These are phyloP conservation scores for Syngnathus rostellatus DNA, from an alignment of 2,797 vertebrate genomes.

Conservation along the genomic window DNA sequence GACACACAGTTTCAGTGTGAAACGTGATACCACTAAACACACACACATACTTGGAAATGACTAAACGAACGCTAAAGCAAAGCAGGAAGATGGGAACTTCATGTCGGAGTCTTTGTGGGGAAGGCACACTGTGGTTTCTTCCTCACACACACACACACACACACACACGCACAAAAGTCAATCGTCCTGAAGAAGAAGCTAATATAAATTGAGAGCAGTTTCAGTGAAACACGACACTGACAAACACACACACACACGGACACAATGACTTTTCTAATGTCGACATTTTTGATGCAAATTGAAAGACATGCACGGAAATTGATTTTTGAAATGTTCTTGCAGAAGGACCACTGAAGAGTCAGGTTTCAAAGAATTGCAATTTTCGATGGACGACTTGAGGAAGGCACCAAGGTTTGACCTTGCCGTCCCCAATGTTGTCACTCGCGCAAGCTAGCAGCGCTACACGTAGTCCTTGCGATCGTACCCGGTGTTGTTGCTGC, in stretches of 20 bases:
- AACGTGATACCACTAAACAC: slow-evolving; percentile 34
- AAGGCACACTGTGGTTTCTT: slow-evolving; percentile 18
- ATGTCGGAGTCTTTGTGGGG: slow-evolving; percentile 66
- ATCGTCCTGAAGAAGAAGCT: background rate
- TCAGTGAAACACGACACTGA: background rate
- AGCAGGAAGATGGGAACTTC: slow-evolving; percentile 50
- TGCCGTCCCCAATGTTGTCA: background rate
- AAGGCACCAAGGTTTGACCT: too few relatives aligned
- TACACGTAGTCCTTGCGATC: slow-evolving; percentile 91
- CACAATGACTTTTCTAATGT: background rate
- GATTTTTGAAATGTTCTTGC: background rate
- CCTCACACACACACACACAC: background rate
- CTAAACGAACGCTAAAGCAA: slow-evolving; percentile 7
- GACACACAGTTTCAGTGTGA: slow-evolving; percentile 43
- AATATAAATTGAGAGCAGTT: background rate
- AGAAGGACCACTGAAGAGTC: background rate
- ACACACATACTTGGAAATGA: slow-evolving; percentile 9
- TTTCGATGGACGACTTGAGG: background rate
- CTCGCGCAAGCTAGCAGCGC: background rate
- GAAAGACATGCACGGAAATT: background rate
- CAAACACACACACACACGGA: background rate
- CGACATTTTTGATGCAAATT: too few relatives aligned
- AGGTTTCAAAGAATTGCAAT: too few relatives aligned
- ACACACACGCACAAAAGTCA: background rate
- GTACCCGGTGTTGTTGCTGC: slow-evolving; percentile 69